Base-by-base conservation (phyloP, 2,888 invertebrate genomes). In the Agrenia bidenticulata region DNA sequence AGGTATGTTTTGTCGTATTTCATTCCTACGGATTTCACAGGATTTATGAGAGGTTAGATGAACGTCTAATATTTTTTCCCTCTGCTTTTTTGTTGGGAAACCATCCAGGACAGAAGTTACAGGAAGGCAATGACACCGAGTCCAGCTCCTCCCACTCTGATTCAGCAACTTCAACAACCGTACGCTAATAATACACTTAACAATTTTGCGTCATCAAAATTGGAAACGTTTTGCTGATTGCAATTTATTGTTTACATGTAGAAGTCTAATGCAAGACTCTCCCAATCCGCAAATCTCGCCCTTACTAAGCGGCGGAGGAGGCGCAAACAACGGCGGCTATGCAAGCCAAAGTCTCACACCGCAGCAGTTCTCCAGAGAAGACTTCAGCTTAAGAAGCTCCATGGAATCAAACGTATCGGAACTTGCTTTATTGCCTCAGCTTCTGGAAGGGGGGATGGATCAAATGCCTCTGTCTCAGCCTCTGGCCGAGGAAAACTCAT, bases 321-420 rank as follows among this genome's bases (percentile, higher is more conserved):
- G 42, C 69, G 74, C 19, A 63, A 60, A 63, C 67, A 73, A 37
- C 86, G 88, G 83, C 89, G 88, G 83, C 90, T 92, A 85, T 87
- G 90, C 83, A 85, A 90, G 85, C 87, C 89, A 85, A 92, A 92
- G 83, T 87, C 89, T 82, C 91, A 91, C 83, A 88, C 72, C 58
- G 67, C 73, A 53, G 73, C 88, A 65, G 77, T 74, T 77, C 79
- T 77, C 78, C 67, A 75, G 61, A 67, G 77, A 70, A 54, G 75
- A 60, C 72, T 70, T 49, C 76, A 75, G 61, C 74, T 76, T 66
- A 74, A 76, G 61, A 73, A 73, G 58, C 70, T 68, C 26, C 45
- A 45, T 45, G 75, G 76, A 64, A 72, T 75, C 57, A 72, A 69
- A 56, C 65, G 66, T 60, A 76, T 74, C 66, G 65, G 76, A 49